Evolutionary conservation across 2,113 vertebrate species (phyloP).

Genomic region (Brachypteracias leptosomus): DNA sequence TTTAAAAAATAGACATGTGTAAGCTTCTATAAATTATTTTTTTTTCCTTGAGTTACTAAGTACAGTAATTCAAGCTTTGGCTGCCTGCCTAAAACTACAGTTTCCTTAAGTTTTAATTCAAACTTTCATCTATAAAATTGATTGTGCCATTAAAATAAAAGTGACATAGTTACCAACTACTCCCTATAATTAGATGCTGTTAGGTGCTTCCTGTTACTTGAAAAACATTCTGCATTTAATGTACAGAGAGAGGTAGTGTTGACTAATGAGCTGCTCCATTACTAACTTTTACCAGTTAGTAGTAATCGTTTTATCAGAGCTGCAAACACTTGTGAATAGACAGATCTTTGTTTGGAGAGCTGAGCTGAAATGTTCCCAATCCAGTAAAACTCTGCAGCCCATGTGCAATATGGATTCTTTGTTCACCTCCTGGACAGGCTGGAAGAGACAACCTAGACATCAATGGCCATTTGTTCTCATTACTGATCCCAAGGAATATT

Average conservation of each 20-base stretch:
- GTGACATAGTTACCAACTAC: constrained; percentile 51
- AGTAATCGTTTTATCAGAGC: constrained; percentile 63
- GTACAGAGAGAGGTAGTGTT: constrained; percentile 55
- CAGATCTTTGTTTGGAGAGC: constrained; percentile 50
- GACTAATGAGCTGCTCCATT: constrained; percentile 65
- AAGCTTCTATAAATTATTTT: constrained; percentile 20
- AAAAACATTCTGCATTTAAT: constrained; percentile 69
- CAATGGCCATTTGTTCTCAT: constrained; percentile 19
- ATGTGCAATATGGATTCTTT: neutral
- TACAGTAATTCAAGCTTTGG: constrained; percentile 59
- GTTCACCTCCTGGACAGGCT: neutral
- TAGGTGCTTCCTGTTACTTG: constrained; percentile 65
- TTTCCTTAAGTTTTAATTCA: constrained; percentile 69
- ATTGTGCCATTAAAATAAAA: constrained; percentile 70
- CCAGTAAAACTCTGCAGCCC: neutral
- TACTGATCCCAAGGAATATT: constrained; percentile 15
- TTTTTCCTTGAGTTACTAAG: constrained; percentile 12
- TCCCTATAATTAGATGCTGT: constrained; percentile 70
- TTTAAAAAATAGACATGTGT: constrained; percentile 28
- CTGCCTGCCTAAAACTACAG: constrained; percentile 55
- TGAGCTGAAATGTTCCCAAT: neutral
- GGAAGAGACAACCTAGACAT: constrained; percentile 36
- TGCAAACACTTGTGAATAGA: constrained; percentile 60
- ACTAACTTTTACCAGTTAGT: constrained; percentile 64
- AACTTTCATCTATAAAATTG: constrained; percentile 73